phyloP scores from a whole-genome alignment of 2,797 vertebrate genomes.

The Phyllotis vaccarum region DNA sequence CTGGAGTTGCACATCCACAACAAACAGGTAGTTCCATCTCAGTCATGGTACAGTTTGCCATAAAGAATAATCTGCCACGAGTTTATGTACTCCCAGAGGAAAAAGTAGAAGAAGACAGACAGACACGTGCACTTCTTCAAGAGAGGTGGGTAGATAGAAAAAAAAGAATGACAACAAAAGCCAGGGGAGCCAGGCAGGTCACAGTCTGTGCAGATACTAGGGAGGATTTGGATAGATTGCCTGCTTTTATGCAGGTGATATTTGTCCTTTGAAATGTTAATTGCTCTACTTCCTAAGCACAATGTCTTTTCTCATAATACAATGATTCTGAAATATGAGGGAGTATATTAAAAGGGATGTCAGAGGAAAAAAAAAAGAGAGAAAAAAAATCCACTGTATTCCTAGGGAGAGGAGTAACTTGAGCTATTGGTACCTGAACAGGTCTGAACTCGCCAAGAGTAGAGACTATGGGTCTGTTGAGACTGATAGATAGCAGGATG shows the following conservation, averaged over 20 bases:
- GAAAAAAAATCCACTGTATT: not conserved
- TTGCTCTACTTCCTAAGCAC: conserved; percentile 44
- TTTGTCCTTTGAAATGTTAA: conserved; percentile 69
- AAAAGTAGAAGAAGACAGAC: not conserved
- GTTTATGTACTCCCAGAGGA: not conserved
- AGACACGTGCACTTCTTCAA: not conserved
- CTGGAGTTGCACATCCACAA: not conserved
- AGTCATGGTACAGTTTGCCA: not conserved
- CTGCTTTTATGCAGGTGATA: not conserved
- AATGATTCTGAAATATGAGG: conserved; percentile 49
- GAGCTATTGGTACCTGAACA: not conserved
- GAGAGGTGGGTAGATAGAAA: not conserved
- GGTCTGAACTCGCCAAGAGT: not conserved
- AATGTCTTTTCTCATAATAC: not conserved
- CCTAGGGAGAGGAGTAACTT: not conserved
- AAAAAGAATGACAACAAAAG: not conserved
- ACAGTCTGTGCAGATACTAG: fast-evolving
- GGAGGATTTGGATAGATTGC: not conserved
- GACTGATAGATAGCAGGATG: not conserved
- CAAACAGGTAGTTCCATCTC: not conserved
- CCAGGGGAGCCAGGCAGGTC: not conserved
- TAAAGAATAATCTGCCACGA: not conserved
- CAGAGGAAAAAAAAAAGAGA: not conserved
- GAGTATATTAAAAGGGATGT: not conserved
- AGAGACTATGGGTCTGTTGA: not conserved